Percentiles rank a stretch among this genome's conserved stretches.
phyloP scores from a whole-genome alignment of 2,888 invertebrate species.

The Limenitis camilla region DNA sequence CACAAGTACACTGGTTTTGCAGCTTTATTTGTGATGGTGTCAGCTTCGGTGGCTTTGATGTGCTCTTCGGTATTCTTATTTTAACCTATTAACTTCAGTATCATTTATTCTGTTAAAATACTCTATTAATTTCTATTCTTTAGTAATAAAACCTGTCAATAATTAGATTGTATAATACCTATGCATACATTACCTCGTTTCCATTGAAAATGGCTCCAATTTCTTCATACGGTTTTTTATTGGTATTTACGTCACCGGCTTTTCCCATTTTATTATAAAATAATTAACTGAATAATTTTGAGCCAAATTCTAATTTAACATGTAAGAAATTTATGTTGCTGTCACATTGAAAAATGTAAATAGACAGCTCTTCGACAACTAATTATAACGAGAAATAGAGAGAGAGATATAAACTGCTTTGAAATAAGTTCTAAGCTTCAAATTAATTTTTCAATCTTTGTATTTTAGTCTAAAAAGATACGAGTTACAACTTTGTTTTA shows the following conservation, averaged over 20 bases:
- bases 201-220: conserved; percentile 79
- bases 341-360: neutral
- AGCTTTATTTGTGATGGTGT: conserved; percentile 55
- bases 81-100: conserved; percentile 52
- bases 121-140: conserved; percentile 40
- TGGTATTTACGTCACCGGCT: conserved; percentile 18
- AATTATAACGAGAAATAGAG: neutral
- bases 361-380: neutral
- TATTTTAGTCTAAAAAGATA: too few species aligned
- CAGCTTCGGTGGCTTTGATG: conserved; percentile 53
- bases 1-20: conserved; percentile 61
- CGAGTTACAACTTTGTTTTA: too few species aligned
- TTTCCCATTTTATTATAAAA: conserved; percentile 22
- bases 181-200: conserved; percentile 58
- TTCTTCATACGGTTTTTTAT: conserved; percentile 72
- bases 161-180: neutral
- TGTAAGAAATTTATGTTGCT: neutral
- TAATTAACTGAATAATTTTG: conserved; percentile 16
- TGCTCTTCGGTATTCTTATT: conserved; percentile 77
- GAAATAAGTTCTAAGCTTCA: neutral
- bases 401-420: neutral
- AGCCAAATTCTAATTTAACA: conserved; percentile 2
- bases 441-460: too few species aligned
- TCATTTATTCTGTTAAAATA: conserved; percentile 53
- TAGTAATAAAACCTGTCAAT: neutral